A percentile compares a stretch with the other conserved stretches of the same genome.
phyloP scores from a whole-genome alignment of 2,113 vertebrate genomes.

The Brachirus orientalis region DNA sequence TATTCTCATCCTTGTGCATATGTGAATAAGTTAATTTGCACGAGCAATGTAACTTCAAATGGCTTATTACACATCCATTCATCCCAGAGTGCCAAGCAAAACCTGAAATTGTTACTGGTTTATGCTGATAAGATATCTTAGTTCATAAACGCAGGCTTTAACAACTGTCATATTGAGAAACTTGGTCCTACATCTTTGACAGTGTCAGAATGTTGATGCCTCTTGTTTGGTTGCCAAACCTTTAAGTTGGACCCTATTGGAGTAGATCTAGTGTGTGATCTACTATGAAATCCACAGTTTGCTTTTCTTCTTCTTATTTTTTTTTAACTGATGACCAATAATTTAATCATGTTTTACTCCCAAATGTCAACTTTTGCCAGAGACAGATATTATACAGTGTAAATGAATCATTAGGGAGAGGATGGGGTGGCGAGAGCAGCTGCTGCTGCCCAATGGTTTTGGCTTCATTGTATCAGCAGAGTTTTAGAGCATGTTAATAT shows the following conservation, averaged over 20 bases:
- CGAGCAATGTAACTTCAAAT: constrained; percentile 21
- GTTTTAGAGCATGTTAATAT: not conserved
- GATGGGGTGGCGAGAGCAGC: too few relatives aligned
- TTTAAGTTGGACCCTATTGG: too few relatives aligned
- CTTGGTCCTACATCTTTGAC: not conserved
- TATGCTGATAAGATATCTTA: constrained; percentile 34
- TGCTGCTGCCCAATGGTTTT: not conserved
- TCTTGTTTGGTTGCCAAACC: too few relatives aligned
- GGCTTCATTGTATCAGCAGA: not conserved
- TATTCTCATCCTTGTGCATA: constrained; percentile 7
- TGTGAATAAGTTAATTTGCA: constrained; percentile 28
- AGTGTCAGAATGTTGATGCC: too few relatives aligned
- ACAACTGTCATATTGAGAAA: too few relatives aligned
- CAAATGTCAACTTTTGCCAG: not conserved
- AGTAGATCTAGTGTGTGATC: not conserved
- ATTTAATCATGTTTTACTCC: constrained; percentile 10
- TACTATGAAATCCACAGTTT: not conserved
- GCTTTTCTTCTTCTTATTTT: too few relatives aligned
- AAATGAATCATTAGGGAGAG: not conserved
- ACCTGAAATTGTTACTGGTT: constrained; percentile 40
- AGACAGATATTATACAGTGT: not conserved
- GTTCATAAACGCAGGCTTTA: too few relatives aligned
- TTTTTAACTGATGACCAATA: too few relatives aligned
- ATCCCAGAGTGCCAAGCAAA: constrained; percentile 15
- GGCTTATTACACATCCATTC: constrained; percentile 39